phyloP scores from a whole-genome alignment of 2,113 vertebrate genomes.

The Dasyprocta punctata region DNA sequence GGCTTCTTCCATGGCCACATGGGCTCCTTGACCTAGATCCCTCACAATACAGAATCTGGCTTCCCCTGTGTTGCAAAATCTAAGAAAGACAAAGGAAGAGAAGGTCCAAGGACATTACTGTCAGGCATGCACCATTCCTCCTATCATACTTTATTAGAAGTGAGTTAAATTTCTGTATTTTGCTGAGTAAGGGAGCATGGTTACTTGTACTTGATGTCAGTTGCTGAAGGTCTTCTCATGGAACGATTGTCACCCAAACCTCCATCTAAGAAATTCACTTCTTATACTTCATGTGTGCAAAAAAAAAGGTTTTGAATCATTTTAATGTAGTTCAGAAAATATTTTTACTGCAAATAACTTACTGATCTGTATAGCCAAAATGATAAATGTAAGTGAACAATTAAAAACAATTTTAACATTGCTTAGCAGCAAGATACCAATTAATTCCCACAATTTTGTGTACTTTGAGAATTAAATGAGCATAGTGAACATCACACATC shows the following conservation, averaged over 20 bases:
- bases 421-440: neutral
- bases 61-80: accelerated
- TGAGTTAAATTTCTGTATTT: neutral
- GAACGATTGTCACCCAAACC: accelerated
- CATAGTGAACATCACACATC: neutral
- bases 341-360: neutral
- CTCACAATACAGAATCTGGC: neutral
- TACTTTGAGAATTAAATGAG: neutral
- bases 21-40: accelerated
- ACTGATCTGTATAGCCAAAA: neutral
- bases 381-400: neutral
- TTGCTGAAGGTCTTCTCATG: neutral
- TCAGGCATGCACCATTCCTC: neutral
- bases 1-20: neutral
- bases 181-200: neutral
- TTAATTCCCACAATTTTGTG: neutral
- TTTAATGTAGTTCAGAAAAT: neutral
- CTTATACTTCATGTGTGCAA: neutral
- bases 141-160: neutral
- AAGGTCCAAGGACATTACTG: neutral
- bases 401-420: neutral
- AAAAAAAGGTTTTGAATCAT: neutral
- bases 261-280: neutral
- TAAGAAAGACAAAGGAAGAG: neutral
- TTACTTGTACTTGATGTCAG: neutral